Base-by-base conservation (phyloP, 30 jellyfish, hydroid and myxozoan genomes). In the Aurelia sp. region DNA sequence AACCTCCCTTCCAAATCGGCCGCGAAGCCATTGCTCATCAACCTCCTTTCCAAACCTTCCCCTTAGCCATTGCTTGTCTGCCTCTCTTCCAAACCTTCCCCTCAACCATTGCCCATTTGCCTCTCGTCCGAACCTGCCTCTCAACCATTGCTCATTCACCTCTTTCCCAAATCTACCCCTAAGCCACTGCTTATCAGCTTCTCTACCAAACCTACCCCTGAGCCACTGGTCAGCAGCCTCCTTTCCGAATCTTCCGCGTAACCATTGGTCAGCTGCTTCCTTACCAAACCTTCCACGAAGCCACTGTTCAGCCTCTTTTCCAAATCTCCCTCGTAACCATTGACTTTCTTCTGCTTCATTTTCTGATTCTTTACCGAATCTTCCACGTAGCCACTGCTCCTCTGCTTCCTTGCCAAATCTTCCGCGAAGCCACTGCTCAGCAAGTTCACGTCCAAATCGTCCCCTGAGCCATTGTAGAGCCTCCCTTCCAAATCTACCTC, bases 41-140 rank as follows among this genome's bases (percentile, higher is more conserved):
- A 60, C 78, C 83, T 85, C 96, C 74, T 96, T 78, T 41, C 98
- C 96, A 66, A 91, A 91, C 30, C 98, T 77, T 61, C 98, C 98
- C 27, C 94, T 52, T 0, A 91, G 70, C 96, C 95, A 91, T 44
- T 91, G 97, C 83, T 77, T 81, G 13, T 61, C 95, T 23, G 79
- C 89, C 78, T 84, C 93, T 16, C 81, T 66, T 48, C 98, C 98
- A 79, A 91, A 91, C 8, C 98, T 79, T 11, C 98, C 98, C 21
- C 94, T 63, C 78, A 91, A 52, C 94, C 95, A 91, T 76, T 91
- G 98, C 63, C 73, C 93, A 63, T 17, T 33, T 5, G 65, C 95
- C 47, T 82, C 95, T 62, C 82, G 64, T 21, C 97, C 97, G 78
- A 90, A 90, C 5, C 97, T 85, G 20, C 97, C 97, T 13, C 87